phyloP scores from a whole-genome alignment of 2,888 invertebrate genomes.

The Oegoconia quadripuncta region DNA sequence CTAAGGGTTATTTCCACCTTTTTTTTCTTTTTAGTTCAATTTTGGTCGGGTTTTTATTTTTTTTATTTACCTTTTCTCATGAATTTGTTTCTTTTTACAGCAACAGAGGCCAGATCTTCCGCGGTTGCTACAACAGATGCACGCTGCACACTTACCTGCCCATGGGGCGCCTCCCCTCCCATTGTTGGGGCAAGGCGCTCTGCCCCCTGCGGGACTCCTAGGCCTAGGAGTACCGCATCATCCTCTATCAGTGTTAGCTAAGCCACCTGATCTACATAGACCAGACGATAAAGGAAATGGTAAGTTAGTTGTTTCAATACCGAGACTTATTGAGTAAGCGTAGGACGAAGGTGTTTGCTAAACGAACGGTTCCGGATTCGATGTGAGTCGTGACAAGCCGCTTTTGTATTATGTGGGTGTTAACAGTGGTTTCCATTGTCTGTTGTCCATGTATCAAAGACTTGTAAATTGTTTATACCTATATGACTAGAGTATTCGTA shows the following conservation, averaged over 20 bases:
- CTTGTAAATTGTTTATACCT: not conserved
- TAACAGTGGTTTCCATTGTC: constrained; percentile 4
- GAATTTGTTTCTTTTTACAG: constrained; percentile 69
- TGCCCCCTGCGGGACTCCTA: constrained; percentile 80
- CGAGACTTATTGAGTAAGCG: constrained; percentile 3
- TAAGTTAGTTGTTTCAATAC: constrained; percentile 54
- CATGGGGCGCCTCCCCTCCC: constrained; percentile 86
- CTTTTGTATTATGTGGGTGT: constrained; percentile 2
- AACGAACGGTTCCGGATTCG: constrained; percentile 8
- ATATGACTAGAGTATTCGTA: too few species aligned
- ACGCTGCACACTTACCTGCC: constrained; percentile 90
- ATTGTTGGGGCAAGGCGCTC: constrained; percentile 68
- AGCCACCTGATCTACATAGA: constrained; percentile 88
- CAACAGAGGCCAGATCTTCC: constrained; percentile 92
- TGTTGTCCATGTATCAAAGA: constrained; percentile 5
- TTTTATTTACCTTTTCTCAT: too few species aligned
- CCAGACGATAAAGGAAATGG: constrained; percentile 88
- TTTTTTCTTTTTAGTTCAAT: too few species aligned
- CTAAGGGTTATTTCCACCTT: too few species aligned
- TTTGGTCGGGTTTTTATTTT: too few species aligned
- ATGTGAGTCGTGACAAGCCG: constrained; percentile 6
- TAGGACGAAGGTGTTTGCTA: constrained; percentile 9
- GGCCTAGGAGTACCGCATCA: constrained; percentile 85
- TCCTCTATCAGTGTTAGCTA: constrained; percentile 86
- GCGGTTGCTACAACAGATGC: constrained; percentile 93